Base-by-base conservation (phyloP, 2,113 vertebrate species). In the Pterocles burchelli region DNA sequence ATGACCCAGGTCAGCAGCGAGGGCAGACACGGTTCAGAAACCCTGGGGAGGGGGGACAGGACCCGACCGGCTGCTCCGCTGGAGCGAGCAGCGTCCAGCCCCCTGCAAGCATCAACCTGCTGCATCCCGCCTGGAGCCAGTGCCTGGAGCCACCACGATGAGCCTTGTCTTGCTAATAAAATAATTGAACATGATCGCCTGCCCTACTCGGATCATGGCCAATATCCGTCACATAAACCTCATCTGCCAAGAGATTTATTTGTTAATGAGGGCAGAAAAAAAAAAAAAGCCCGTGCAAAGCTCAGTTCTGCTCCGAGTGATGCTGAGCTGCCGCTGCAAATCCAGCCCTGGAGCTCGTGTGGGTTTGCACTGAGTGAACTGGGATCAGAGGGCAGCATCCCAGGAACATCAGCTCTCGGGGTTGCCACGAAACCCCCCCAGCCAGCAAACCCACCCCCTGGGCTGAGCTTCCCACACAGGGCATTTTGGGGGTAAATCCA, bases 281-380 rank as follows among this genome's bases (percentile, higher is more conserved):
- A 14, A 63, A 48, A 46, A 31, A 10, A 48, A 31, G 5, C 59
- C 28, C 1, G 0, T 7, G 4, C 36, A 12, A 31, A 38, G 52
- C 57, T 67, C 9, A 1, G 17, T 10, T 51, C 76, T 34, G 86
- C 45, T 79, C 34, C 1, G 5, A 31, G 61, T 6, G 28, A 22
- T 2, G 6, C 41, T 5, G 45, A n/a, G 38, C 24, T 19, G 68
- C 22, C 71, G 78, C 78, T 88, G 78, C 57, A 13, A 21, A 25
- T 20, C 4, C 0, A 0, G 29, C 46, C n/a, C 75, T 29, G 55
- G 41, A 49, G 74, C 48, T 85, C 0, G 0, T 5, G 51, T 11
- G 73, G 82, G 49, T 63, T 66, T 85, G 48, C 20, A 10, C 28
- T 17, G 8, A 13, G 5, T 7, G 26, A 34, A 1, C 11, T 26